Conservation (phyloP, 2,888 invertebrate species). For the Orchestes rusci region DNA sequence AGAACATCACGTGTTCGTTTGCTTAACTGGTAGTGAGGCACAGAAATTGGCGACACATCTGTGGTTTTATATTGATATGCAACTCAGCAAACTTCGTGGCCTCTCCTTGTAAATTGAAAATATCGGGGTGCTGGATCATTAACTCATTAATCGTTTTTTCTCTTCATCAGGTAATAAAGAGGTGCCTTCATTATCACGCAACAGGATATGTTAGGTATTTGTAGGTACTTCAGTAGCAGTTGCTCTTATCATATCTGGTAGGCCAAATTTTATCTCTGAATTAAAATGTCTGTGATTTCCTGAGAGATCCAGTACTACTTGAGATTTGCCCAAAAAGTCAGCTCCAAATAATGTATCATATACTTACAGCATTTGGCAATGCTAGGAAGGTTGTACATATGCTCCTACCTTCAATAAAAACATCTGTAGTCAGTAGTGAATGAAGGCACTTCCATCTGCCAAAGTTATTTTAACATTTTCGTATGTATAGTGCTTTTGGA, state of each 20-base stretch:
- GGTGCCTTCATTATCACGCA: too few species aligned
- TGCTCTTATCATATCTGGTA: neutral
- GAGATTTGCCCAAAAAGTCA: neutral
- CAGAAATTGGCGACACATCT: neutral
- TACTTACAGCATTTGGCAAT: neutral
- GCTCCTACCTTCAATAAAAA: too few species aligned
- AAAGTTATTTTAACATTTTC: too few species aligned
- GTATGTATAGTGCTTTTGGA: too few species aligned
- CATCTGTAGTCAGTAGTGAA: too few species aligned
- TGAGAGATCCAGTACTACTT: neutral
- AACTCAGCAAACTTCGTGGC: neutral
- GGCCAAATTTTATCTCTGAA: neutral
- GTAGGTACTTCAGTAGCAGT: neutral
- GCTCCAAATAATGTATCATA: neutral
- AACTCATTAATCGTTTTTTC: neutral
- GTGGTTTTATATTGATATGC: neutral
- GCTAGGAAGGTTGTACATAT: slow-evolving; percentile 1
- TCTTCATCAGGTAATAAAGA: too few species aligned
- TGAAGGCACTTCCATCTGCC: too few species aligned
- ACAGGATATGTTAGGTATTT: neutral
- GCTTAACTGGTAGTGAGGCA: neutral
- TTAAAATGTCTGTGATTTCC: neutral
- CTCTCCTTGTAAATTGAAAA: neutral
- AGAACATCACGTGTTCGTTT: neutral
- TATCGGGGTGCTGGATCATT: neutral